phyloP scores from a whole-genome alignment of 1,140 invertebrate species.

The Globodera ellingtonae region DNA sequence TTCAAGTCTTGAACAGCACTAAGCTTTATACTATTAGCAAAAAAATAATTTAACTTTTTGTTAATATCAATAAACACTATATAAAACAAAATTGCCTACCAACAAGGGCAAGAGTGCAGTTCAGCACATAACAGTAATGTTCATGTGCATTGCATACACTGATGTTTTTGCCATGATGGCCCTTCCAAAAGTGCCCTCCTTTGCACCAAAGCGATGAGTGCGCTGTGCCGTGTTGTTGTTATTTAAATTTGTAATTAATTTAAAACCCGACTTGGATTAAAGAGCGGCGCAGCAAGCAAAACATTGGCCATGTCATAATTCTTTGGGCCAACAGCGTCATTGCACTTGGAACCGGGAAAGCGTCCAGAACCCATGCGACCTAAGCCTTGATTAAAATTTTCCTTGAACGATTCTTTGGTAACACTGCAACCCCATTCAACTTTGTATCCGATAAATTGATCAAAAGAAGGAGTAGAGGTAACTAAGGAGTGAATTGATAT shows the following conservation, averaged over 20 bases:
- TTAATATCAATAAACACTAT: too few species aligned
- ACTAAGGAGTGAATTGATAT: too few species aligned
- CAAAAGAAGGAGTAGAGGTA: neutral
- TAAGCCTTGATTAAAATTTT: neutral
- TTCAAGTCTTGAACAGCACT: too few species aligned
- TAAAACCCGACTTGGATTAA: neutral
- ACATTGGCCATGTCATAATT: neutral
- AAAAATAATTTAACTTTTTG: too few species aligned
- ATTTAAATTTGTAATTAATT: neutral
- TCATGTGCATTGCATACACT: neutral
- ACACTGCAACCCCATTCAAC: neutral
- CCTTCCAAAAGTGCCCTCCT: neutral
- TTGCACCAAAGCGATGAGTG: neutral
- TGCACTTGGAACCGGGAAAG: neutral
- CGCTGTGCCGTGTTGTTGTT: neutral
- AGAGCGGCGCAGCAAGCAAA: neutral
- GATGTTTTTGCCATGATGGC: neutral
- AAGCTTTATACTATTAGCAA: neutral
- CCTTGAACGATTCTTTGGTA: neutral
- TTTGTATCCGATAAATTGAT: neutral
- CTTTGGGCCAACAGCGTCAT: neutral
- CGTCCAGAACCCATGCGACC: neutral
- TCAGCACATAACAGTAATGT: neutral
- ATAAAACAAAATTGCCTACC: neutral
- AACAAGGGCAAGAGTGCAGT: neutral